phyloP scores from a whole-genome alignment of 92 coral and sea anemone genomes.

The Epizoanthus stellaris region DNA sequence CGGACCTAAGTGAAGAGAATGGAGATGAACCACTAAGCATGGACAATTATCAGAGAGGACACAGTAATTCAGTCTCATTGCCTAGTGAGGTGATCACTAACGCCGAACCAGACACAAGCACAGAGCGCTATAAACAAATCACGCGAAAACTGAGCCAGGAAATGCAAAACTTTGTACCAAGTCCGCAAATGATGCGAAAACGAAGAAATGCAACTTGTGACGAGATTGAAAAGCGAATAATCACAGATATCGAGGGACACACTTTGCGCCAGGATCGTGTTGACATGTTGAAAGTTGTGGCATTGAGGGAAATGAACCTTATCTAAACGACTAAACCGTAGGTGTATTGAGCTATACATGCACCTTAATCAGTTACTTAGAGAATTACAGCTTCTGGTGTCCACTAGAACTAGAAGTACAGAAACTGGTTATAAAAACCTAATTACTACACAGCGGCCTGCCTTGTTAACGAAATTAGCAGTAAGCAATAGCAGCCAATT shows the following conservation, averaged over 20 bases:
- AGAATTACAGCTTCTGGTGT: too few relatives aligned
- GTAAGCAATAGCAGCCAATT: too few relatives aligned
- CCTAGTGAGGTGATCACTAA: neutral
- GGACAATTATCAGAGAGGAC: too few relatives aligned
- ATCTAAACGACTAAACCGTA: neutral
- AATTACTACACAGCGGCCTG: too few relatives aligned
- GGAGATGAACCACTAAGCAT: too few relatives aligned
- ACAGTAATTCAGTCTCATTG: neutral
- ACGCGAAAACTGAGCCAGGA: constrained; percentile 41
- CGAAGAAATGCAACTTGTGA: constrained; percentile 42
- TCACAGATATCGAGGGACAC: constrained; percentile 38
- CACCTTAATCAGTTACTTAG: too few relatives aligned
- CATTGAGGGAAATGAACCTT: constrained; percentile 47
- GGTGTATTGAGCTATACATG: too few relatives aligned
- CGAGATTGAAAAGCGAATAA: constrained; percentile 34
- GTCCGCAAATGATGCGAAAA: constrained; percentile 45
- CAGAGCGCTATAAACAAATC: constrained; percentile 17
- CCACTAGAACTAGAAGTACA: too few relatives aligned
- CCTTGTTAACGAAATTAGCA: too few relatives aligned
- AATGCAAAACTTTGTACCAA: constrained; percentile 40
- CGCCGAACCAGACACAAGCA: neutral
- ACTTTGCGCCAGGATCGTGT: constrained; percentile 36
- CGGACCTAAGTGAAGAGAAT: neutral
- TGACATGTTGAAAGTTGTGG: constrained; percentile 33
- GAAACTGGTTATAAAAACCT: too few relatives aligned